Evolutionary conservation across 2,888 invertebrate genomes (phyloP), one percentile per base, ranked within the genome.

Genomic region (Acrocera orbiculus): DNA sequence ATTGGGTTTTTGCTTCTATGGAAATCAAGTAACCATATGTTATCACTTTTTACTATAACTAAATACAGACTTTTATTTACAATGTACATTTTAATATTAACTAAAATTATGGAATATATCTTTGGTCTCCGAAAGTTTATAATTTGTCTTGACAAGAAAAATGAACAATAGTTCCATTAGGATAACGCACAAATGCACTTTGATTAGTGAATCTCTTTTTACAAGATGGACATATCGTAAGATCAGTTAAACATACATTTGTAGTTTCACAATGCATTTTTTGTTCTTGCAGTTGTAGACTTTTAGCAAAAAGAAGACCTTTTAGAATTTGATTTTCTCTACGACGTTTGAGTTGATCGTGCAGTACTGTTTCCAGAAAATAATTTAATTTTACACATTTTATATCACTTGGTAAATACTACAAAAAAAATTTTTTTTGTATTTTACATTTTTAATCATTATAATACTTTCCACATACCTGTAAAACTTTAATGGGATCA

Each of bases 151-250:
- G 75, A 58, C 95, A 95, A 5, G 83, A 87, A 53, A 83, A 87
- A 61, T 95, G 95, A 2, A 92, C 86, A 14, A 93, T 76, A 46
- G 85, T 81, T 3, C 89, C 90, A 57, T 81, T 82, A 2, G 92
- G 86, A 59, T 83, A 86, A 29, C 90, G 69, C 5, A 90, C 86
- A 58, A 95, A 86, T 16, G 93, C 92, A 63, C 89, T 87, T 63
- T 86, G 83, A 58, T 85, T 86, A 13, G 82, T 81, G 58, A 96
- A 93, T 35, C 86, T 70, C 53, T 95, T 95, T 54, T 79, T 85
- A 58, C 96, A 96, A 2, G 85, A 85, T 1, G 77, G 75, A 57
- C 96, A 96, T 34, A 85, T 73, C 50, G 81, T 83, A 47, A 78
- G 74, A 45, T 92, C 90, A 13, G 77, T 83, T 44, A 96, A 76